A percentile compares a stretch with the other conserved stretches of the same genome.
These are phyloP conservation scores for Danio aesculapii DNA, from an alignment of 2,797 vertebrate species.

Conservation along the genomic window DNA sequence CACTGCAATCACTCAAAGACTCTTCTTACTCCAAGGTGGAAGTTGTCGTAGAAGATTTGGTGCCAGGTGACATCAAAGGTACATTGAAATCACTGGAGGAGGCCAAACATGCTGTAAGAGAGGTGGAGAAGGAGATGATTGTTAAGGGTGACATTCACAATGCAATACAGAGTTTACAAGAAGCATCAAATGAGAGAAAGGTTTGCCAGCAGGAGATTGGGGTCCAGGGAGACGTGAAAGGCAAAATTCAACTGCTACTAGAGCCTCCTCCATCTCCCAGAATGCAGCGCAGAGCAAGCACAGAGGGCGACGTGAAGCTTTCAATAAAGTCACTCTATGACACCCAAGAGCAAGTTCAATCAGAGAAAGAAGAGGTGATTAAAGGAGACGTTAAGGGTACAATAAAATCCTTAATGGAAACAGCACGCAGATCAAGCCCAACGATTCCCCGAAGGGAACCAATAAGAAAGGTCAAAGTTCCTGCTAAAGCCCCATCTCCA, in stretches of 20 bases:
- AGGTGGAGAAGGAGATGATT: slow-evolving; percentile 80
- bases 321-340: slow-evolving; percentile 80
- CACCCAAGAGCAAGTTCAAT: slow-evolving; percentile 74
- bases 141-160: slow-evolving; percentile 77
- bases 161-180: slow-evolving; percentile 75
- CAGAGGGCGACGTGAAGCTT: slow-evolving; percentile 75
- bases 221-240: slow-evolving; percentile 79
- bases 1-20: slow-evolving; percentile 87
- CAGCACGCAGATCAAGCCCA: slow-evolving; percentile 76
- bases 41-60: slow-evolving; percentile 82
- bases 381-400: slow-evolving; percentile 83
- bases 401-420: slow-evolving; percentile 83
- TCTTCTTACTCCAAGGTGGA: slow-evolving; percentile 80
- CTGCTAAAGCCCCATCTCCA: slow-evolving; percentile 43
- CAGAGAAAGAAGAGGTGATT: slow-evolving; percentile 79
- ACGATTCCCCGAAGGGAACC: slow-evolving; percentile 72
- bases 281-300: slow-evolving; percentile 72
- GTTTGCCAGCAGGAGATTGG: slow-evolving; percentile 74
- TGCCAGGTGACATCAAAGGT: slow-evolving; percentile 85
- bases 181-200: slow-evolving; percentile 78
- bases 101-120: slow-evolving; percentile 78
- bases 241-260: slow-evolving; percentile 79
- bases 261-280: slow-evolving; percentile 76
- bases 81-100: slow-evolving; percentile 85
- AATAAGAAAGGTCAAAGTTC: slow-evolving; percentile 76